Base-by-base conservation (phyloP, 2,888 invertebrate genomes). In the Acronicta leporina region DNA sequence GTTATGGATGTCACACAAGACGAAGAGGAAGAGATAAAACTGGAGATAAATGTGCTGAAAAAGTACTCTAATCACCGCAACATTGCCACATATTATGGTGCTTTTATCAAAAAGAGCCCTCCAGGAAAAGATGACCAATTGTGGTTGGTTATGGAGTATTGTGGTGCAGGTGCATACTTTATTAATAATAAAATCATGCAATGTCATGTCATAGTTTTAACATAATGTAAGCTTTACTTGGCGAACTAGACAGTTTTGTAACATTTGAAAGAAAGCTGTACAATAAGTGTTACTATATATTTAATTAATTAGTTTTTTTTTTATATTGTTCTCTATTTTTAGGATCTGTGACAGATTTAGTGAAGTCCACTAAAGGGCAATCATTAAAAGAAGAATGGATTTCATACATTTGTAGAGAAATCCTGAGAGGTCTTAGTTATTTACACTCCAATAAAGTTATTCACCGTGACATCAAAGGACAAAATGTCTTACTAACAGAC, bases 1-100 rank as follows among this genome's bases (percentile, higher is more conserved):
- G 99, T 99, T 89, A 99, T 99, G 99, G 99, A 99, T 94, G 99
- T 99, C 85, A 99, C 99, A 80, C 99, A 99, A 96, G 99, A 99
- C 91, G 99, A 99, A 93, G 99, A 99, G 89, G 99, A 99, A 94
- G 99, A 99, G 95, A 99, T 99, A 81, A 99, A 99, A 93, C 95
- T 99, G 85, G 99, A 99, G 96, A 99, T 99, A 83, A 99, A 99
- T 95, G 99, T 99, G 82, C 96, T 99, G 82, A 99, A 99, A 95
- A 99, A 98, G 96, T 99, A 98, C 95, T 99, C 99, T 69, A 98
- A 99, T 95, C 99, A 99, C 95, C 97, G 99, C 85, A 99, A 99
- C 95, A 99, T 99, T 87, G 99, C 99, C 76, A 99, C 99, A 64
- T 99, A 99, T 94, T 99, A 99, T 95, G 99, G 99, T 79, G 99